Conservation (phyloP, 2,888 invertebrate species). For the Conomelus anceps region DNA sequence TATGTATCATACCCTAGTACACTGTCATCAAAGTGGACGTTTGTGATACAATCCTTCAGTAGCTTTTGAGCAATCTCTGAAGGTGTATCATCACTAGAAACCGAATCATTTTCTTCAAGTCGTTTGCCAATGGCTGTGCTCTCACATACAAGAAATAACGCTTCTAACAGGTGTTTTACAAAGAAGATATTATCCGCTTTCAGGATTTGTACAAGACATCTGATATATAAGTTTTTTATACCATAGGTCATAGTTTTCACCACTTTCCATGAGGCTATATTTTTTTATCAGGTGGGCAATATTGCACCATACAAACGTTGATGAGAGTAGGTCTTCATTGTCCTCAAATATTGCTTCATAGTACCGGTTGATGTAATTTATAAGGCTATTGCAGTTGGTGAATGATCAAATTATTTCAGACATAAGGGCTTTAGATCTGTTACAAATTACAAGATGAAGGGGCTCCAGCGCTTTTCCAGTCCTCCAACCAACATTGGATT, state of each 20-base stretch:
- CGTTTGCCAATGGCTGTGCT: not conserved
- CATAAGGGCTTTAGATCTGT: slow-evolving; percentile 7
- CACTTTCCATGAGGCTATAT: slow-evolving; percentile 1
- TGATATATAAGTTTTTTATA: slow-evolving; percentile 1
- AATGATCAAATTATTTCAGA: not conserved
- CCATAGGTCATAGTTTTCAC: not conserved
- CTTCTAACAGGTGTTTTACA: not conserved
- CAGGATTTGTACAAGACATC: not conserved
- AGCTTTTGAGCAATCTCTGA: not conserved
- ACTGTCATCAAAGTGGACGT: not conserved
- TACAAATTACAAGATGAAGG: not conserved
- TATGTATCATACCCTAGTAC: not conserved
- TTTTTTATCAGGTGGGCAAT: slow-evolving; percentile 6
- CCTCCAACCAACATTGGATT: slow-evolving; percentile 14
- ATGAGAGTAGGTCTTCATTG: not conserved
- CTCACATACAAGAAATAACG: slow-evolving; percentile 2
- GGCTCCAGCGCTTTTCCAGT: slow-evolving; percentile 12
- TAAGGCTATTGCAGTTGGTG: not conserved
- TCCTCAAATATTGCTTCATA: not conserved
- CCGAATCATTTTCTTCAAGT: not conserved
- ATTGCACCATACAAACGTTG: slow-evolving; percentile 4
- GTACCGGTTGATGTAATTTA: not conserved
- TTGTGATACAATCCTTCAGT: not conserved
- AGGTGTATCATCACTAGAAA: not conserved
- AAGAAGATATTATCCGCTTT: not conserved